A percentile compares a stretch with the other conserved stretches of the same genome.
Evolutionary conservation across 2,797 vertebrate species (phyloP).

Genomic region (Hoplostethus mediterraneus): DNA sequence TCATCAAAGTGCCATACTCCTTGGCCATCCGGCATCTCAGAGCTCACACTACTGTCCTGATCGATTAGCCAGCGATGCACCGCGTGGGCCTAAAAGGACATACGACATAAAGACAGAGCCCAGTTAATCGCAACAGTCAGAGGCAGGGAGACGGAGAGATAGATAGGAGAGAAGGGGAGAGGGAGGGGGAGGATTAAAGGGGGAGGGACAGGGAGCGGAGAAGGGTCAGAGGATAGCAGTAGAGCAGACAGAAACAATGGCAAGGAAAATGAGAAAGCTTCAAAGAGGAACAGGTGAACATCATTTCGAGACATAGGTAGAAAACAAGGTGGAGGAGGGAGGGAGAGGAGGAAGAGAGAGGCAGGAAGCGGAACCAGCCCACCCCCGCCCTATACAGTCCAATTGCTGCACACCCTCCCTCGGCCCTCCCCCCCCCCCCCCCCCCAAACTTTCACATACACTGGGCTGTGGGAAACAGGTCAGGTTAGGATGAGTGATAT

Average conservation of each 20-base stretch:
- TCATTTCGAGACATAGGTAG: conserved; percentile 59
- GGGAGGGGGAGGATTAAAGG: conserved; percentile 9
- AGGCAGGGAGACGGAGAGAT: conserved; percentile 58
- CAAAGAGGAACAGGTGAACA: conserved; percentile 67
- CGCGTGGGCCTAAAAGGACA: conserved; percentile 89
- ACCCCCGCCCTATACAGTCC: conserved; percentile 35
- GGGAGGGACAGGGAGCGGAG: background rate
- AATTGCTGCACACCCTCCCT: background rate
- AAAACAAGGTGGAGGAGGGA: conserved; percentile 56
- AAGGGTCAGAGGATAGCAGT: conserved; percentile 23
- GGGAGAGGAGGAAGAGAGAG: conserved; percentile 44
- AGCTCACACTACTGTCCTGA: conserved; percentile 91
- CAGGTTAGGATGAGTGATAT: conserved; percentile 68
- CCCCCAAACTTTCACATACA: conserved; percentile 10
- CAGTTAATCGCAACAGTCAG: conserved; percentile 82
- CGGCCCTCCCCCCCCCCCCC: background rate
- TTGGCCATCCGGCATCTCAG: conserved; percentile 90
- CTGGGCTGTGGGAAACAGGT: conserved; percentile 65
- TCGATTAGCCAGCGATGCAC: conserved; percentile 91
- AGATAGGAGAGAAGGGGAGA: conserved; percentile 41
- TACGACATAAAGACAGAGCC: conserved; percentile 89
- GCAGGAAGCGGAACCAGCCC: conserved; percentile 54
- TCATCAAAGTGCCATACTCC: conserved; percentile 91
- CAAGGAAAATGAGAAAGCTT: conserved; percentile 57
- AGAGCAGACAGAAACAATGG: conserved; percentile 57